Percentiles rank a stretch among this genome's conserved stretches.
These are phyloP conservation scores for Rhynchotus rufescens DNA, from an alignment of 2,797 vertebrate species.

Conservation along the genomic window DNA sequence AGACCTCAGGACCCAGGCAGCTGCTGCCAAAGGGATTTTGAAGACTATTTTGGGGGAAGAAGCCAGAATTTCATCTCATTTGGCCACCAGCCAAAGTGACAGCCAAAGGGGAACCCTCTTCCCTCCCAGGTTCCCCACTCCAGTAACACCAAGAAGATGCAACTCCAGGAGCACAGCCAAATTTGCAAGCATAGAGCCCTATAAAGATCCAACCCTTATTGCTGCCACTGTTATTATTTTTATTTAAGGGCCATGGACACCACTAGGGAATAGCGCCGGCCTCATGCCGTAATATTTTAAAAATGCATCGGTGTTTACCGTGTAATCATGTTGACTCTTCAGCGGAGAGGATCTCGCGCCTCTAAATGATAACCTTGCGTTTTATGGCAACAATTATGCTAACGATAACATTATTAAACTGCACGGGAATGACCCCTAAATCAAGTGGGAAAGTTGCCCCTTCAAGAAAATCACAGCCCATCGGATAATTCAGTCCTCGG, in stretches of 20 bases:
- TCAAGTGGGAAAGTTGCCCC: neutral
- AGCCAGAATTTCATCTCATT: neutral
- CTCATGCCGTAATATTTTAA: accelerated
- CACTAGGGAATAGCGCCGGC: neutral
- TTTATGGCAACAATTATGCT: neutral
- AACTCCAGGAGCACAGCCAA: accelerated
- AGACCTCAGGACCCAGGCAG: neutral
- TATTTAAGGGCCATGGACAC: neutral
- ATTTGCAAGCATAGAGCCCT: neutral
- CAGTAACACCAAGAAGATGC: neutral
- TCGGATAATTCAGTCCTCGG: no score
- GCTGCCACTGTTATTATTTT: neutral
- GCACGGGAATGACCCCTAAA: neutral
- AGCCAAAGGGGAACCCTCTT: neutral
- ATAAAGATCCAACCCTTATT: accelerated
- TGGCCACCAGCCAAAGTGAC: neutral
- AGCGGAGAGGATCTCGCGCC: neutral
- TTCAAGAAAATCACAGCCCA: neutral
- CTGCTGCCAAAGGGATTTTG: neutral
- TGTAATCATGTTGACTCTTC: neutral
- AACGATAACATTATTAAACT: neutral
- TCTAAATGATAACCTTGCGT: neutral
- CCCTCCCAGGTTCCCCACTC: no score
- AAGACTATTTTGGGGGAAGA: neutral
- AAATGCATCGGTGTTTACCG: neutral